Evolutionary conservation across 2,888 invertebrate genomes (phyloP).

Genomic region (Aquatica leii): DNA sequence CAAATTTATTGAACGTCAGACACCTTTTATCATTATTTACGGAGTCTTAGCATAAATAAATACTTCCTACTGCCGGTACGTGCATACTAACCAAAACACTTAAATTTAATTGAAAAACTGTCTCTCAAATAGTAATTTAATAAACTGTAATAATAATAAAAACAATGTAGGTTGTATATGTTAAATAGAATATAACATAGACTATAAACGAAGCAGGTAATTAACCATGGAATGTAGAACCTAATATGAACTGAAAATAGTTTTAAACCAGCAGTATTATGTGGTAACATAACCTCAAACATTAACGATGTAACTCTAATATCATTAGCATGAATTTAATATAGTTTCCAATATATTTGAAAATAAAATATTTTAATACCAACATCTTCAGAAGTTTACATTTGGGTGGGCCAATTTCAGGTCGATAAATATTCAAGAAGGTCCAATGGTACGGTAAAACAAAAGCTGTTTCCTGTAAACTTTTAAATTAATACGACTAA

Average conservation of each 20-base stretch:
- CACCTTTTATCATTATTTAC: conserved; percentile 15
- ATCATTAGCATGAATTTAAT: background rate
- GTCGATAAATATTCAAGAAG: no score
- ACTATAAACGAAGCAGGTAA: conserved; percentile 39
- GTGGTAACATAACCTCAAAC: conserved; percentile 5
- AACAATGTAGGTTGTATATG: conserved; percentile 7
- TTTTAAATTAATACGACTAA: no score
- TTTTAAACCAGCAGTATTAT: background rate
- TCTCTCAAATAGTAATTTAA: background rate
- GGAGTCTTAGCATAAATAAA: conserved; percentile 20
- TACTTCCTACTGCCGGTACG: no score
- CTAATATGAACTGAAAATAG: background rate
- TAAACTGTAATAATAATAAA: background rate
- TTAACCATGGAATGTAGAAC: conserved; percentile 26
- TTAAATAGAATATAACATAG: conserved; percentile 34
- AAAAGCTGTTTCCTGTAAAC: no score
- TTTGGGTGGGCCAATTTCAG: no score
- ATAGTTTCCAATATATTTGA: no score
- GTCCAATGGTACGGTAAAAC: no score
- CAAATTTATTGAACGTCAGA: conserved; percentile 27
- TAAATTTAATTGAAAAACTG: no score
- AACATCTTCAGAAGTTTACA: no score
- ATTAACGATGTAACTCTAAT: conserved; percentile 9
- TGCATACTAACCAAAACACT: no score
- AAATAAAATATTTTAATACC: no score